Evolutionary conservation across 2,113 vertebrate genomes (phyloP).

Genomic region (Haliaeetus leucogaster): DNA sequence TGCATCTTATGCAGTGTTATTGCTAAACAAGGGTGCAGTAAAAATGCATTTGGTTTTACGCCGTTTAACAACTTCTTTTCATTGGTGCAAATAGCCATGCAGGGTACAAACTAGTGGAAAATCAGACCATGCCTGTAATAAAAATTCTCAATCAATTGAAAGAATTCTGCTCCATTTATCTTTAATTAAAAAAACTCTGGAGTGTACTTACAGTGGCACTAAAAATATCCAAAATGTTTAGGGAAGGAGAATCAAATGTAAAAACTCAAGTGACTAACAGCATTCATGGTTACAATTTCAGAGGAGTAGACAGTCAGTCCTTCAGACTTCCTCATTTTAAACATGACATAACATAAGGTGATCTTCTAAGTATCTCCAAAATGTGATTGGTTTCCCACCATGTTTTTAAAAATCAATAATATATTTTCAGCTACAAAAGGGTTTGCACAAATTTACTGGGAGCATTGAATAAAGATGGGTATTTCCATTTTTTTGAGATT

Average conservation of each 20-base stretch:
- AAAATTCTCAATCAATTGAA: not conserved
- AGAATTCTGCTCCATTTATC: not conserved
- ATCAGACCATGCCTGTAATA: not conserved
- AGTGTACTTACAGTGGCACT: not conserved
- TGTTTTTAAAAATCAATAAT: conserved; percentile 25
- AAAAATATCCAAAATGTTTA: not conserved
- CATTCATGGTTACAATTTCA: not conserved
- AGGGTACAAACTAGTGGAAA: not conserved
- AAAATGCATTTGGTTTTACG: not conserved
- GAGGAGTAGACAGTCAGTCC: not conserved
- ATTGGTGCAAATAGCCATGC: not conserved
- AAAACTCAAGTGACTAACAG: not conserved
- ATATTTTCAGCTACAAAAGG: conserved; percentile 16
- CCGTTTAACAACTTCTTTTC: not conserved
- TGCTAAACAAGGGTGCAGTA: not conserved
- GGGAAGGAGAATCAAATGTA: not conserved
- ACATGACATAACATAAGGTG: not conserved
- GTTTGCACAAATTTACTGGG: conserved; percentile 12
- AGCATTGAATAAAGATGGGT: conserved; percentile 19
- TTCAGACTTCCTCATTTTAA: not conserved
- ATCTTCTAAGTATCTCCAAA: conserved; percentile 20
- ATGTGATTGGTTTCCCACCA: not conserved
- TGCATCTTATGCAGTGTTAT: not conserved
- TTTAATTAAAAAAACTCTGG: not conserved
- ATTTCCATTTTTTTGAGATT: conserved; percentile 40